Evolutionary conservation across 2,888 invertebrate genomes (phyloP).

Genomic region (Tanytarsus gracilentus): DNA sequence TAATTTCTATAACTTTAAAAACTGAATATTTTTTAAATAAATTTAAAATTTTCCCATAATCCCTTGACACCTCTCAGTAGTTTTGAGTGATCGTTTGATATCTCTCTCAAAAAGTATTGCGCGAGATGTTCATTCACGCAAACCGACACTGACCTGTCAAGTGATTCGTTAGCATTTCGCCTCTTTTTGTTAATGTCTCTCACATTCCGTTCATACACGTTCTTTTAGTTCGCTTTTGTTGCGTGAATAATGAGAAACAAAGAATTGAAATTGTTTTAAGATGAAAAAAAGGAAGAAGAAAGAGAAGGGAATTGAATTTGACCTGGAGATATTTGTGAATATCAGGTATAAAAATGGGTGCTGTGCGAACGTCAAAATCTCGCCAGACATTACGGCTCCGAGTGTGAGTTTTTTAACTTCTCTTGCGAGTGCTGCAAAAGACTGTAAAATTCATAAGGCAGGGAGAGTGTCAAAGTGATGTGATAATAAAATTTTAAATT

Average conservation of each 20-base stretch:
- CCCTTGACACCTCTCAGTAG: too few species aligned
- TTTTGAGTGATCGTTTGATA: constrained; percentile 22
- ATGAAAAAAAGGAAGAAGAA: constrained; percentile 12
- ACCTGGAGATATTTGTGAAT: constrained; percentile 7
- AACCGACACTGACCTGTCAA: constrained; percentile 9
- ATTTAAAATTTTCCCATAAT: too few species aligned
- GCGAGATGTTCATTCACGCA: constrained; percentile 17
- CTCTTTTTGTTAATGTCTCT: constrained; percentile 18
- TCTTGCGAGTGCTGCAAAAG: too few species aligned
- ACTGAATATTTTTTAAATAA: too few species aligned
- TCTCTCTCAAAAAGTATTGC: not conserved
- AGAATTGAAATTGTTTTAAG: constrained; percentile 27
- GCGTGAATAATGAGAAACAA: constrained; percentile 16
- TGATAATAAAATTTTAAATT: too few species aligned
- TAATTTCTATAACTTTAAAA: too few species aligned
- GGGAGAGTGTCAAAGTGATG: too few species aligned
- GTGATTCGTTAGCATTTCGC: constrained; percentile 29
- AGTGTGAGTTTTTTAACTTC: not conserved
- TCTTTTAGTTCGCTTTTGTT: constrained; percentile 21
- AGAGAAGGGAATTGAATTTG: constrained; percentile 14
- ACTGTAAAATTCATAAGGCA: too few species aligned
- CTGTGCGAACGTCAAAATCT: constrained; percentile 7
- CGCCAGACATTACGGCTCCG: constrained; percentile 25
- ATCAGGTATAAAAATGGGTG: constrained; percentile 16
- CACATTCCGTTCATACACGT: constrained; percentile 11